Conservation (phyloP, 2,797 vertebrate genomes). For the Aldrovandia affinis region DNA sequence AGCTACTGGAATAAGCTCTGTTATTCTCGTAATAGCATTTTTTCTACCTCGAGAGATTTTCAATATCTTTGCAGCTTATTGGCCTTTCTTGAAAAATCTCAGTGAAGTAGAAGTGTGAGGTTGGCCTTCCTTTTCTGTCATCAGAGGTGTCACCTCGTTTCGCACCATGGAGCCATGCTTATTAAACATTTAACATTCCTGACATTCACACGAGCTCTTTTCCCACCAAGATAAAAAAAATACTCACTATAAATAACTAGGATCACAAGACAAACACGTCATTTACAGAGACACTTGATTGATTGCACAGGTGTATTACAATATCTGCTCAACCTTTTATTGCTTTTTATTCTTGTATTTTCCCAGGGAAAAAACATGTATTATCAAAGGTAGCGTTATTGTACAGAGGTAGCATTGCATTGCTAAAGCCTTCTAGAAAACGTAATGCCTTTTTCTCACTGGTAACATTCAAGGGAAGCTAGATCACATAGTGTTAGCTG, state of each 20-base stretch:
- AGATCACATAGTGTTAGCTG: neutral
- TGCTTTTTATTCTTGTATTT: neutral
- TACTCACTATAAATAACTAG: neutral
- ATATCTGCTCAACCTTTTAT: neutral
- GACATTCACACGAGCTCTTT: conserved; percentile 23
- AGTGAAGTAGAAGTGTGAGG: conserved; percentile 26
- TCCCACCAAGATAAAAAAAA: neutral
- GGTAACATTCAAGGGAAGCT: neutral
- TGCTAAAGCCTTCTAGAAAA: neutral
- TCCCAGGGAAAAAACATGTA: neutral
- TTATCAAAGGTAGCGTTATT: neutral
- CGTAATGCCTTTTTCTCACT: too few relatives aligned
- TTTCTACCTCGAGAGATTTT: neutral
- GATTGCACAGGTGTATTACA: neutral
- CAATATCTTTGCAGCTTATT: neutral
- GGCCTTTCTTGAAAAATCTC: conserved; percentile 27
- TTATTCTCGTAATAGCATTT: neutral
- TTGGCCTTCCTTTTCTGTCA: conserved; percentile 14
- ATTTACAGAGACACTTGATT: neutral
- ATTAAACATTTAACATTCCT: conserved; percentile 1
- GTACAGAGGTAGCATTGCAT: neutral
- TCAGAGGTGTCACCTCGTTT: conserved; percentile 6
- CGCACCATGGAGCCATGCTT: neutral
- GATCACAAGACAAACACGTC: neutral
- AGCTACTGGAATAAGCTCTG: neutral